These are phyloP conservation scores for Etheostoma spectabile DNA, from an alignment of 2,113 vertebrate genomes.

Conservation along the genomic window DNA sequence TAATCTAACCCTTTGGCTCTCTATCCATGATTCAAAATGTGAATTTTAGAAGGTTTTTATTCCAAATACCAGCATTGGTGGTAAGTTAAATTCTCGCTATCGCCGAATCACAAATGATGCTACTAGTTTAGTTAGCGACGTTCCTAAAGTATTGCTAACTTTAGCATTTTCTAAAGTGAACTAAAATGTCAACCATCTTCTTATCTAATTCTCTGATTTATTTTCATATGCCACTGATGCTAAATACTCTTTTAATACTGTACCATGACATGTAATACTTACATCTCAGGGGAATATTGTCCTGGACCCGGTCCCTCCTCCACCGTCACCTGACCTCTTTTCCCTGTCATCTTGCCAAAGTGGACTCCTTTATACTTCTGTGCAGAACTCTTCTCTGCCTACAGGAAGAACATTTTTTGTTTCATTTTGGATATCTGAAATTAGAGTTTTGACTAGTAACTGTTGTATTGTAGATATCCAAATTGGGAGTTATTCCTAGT, in stretches of 20 bases:
- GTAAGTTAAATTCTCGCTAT: neutral
- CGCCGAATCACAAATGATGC: neutral
- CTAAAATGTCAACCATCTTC: neutral
- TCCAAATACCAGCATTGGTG: neutral
- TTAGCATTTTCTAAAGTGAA: neutral
- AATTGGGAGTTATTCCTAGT: too few relatives aligned
- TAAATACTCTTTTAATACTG: neutral
- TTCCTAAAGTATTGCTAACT: neutral
- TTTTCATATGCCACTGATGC: neutral
- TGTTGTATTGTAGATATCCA: too few relatives aligned
- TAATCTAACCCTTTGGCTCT: constrained; percentile 13
- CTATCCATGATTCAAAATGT: constrained; percentile 11
- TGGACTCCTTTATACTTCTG: constrained; percentile 85
- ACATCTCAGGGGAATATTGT: constrained; percentile 80
- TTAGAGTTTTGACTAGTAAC: too few relatives aligned
- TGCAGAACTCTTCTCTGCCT: constrained; percentile 70
- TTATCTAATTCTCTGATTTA: neutral
- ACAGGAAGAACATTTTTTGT: neutral
- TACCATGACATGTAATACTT: constrained; percentile 40
- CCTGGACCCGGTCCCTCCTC: constrained; percentile 78
- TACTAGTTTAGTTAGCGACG: neutral
- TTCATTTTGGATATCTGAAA: too few relatives aligned
- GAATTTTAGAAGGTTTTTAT: constrained; percentile 8
- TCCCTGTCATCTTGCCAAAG: constrained; percentile 83
- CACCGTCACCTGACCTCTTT: constrained; percentile 58